These are phyloP conservation scores for Peromyscus eremicus DNA, from an alignment of 2,797 vertebrate genomes.

Conservation along the genomic window DNA sequence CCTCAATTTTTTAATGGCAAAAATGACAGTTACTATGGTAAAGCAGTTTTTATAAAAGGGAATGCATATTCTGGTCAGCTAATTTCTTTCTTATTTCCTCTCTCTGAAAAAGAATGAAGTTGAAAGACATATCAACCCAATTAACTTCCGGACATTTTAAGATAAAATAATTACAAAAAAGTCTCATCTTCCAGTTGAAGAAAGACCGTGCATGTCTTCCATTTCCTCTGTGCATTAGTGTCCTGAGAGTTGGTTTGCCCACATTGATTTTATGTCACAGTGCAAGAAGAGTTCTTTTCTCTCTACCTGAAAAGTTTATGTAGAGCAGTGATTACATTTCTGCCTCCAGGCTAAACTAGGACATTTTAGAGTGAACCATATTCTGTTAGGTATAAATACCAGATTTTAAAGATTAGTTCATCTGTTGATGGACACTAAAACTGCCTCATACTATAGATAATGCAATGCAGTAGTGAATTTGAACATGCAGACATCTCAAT, in stretches of 20 bases:
- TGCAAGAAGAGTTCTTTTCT: background rate
- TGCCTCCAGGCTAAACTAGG: background rate
- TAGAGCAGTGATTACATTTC: background rate
- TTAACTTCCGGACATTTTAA: slow-evolving; percentile 7
- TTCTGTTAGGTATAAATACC: background rate
- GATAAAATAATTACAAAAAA: slow-evolving; percentile 11
- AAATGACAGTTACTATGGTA: background rate
- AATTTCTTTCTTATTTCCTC: slow-evolving; percentile 30
- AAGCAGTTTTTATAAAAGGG: background rate
- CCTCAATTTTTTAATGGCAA: slow-evolving; percentile 1
- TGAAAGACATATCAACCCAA: background rate
- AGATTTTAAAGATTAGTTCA: background rate
- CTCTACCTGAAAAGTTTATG: background rate
- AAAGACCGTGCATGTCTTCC: background rate
- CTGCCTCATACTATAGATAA: background rate
- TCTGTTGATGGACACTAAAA: background rate
- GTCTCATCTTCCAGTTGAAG: background rate
- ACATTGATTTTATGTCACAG: background rate
- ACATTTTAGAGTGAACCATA: background rate
- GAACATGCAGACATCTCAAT: background rate
- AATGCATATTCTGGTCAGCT: background rate
- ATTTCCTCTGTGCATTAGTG: background rate
- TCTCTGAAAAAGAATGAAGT: background rate
- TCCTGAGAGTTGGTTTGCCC: background rate
- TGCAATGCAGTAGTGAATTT: background rate